Percentiles rank a stretch among this genome's conserved stretches.
phyloP scores from a whole-genome alignment of 2,888 invertebrate genomes.

The Ochropleura leucogaster region DNA sequence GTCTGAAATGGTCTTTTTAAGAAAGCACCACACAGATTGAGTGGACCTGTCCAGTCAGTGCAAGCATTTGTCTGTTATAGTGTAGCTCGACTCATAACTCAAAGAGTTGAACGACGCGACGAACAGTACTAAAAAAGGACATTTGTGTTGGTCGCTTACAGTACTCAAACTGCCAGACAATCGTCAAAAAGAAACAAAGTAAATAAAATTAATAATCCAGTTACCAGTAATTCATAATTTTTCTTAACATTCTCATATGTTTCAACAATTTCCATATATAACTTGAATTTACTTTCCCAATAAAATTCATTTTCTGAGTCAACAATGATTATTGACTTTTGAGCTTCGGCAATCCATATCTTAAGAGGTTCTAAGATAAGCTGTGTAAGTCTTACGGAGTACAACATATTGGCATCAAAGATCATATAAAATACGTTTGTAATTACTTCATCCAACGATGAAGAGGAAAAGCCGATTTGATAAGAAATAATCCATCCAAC shows the following conservation, averaged over 20 bases:
- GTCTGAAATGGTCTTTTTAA: no score
- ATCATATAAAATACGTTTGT: constrained; percentile 1
- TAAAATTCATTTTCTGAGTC: constrained; percentile 3
- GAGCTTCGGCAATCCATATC: constrained; percentile 10
- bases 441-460: background rate
- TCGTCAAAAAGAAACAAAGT: no score
- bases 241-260: constrained; percentile 10
- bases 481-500: background rate
- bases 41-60: no score
- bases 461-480: background rate
- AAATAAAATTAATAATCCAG: no score
- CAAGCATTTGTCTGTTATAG: no score
- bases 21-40: no score
- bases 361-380: constrained; percentile 13
- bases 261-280: constrained; percentile 18
- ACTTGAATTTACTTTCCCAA: constrained; percentile 4
- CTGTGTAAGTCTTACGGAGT: background rate
- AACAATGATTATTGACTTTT: background rate
- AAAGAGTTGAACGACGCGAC: no score
- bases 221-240: constrained; percentile 5
- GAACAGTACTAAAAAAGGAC: no score
- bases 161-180: no score
- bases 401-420: constrained; percentile 15
- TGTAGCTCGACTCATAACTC: no score
- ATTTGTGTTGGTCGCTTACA: no score